phyloP scores from a whole-genome alignment of 2,797 vertebrate species.

The Ibycter americanus region DNA sequence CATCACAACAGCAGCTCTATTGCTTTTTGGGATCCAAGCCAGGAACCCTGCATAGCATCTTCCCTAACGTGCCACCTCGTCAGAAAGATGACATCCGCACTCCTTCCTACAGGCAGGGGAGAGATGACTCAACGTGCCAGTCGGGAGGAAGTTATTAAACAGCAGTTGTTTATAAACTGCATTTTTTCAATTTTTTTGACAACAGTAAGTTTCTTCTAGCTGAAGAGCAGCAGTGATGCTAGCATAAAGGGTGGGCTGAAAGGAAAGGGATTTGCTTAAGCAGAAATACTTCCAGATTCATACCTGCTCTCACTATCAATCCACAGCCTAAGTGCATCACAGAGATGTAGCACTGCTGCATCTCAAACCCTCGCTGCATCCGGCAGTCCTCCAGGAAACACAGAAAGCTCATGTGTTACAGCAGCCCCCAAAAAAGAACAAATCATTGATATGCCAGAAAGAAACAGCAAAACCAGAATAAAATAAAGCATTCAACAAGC shows the following conservation, averaged over 20 bases:
- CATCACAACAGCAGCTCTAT: neutral
- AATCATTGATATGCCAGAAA: neutral
- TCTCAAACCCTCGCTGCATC: neutral
- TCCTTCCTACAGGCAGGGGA: neutral
- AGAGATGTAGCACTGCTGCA: neutral
- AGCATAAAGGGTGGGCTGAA: neutral
- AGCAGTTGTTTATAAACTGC: neutral
- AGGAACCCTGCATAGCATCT: neutral
- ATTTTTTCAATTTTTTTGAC: neutral
- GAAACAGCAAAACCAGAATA: neutral
- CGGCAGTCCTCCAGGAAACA: neutral
- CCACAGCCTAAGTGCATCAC: neutral
- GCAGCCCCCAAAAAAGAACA: neutral
- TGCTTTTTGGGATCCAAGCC: neutral
- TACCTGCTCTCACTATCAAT: neutral
- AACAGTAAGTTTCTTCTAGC: neutral
- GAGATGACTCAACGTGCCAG: neutral
- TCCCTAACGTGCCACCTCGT: neutral
- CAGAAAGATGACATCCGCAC: neutral
- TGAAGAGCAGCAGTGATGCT: neutral
- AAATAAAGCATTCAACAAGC: neutral
- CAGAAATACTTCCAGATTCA: neutral
- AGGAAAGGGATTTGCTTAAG: neutral
- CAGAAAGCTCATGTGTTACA: accelerated
- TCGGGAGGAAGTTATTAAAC: neutral